Base-by-base conservation (phyloP, 2,888 invertebrate species). In the Pandemis corylana region DNA sequence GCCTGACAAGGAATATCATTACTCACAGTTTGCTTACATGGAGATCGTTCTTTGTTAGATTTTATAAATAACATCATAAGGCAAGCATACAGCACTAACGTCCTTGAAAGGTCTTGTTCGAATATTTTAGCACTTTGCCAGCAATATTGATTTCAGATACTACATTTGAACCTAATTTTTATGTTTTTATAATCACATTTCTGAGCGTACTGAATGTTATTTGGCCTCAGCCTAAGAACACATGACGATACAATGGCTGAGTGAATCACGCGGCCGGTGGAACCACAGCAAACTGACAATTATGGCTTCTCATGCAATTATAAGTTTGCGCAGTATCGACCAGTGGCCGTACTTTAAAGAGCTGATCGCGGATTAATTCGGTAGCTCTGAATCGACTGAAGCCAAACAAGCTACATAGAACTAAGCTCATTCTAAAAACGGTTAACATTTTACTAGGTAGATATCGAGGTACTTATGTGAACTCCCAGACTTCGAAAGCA, bases 291-390 rank as follows among this genome's bases (percentile, higher is more conserved):
- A 83, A 77, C 83, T 84, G 83, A 82, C 87, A 86, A 88, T 87
- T 92, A 91, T 87, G 91, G 90, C 90, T 90, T 90, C 84, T 84
- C 88, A 87, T 86, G 89, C 87, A 85, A 86, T 88, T 89, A 87
- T 79, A 83, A 81, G 80, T 83, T 85, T 80, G 82, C 85, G 81
- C 82, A 80, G 78, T 75, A 90, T 90, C 85, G 88, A 90, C 87
- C 84, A 81, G 79, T 76, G 71, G 76, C 78, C 74, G 63, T 74
- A 44, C 64, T 65, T 65, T 66, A 62, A 68, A 20, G 13, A n/a
- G 13, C 66, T 41, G 66, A 72, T 61, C 66, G 66, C 13, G 44
- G 49, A 69, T 74, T 74, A 74, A 74, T 74, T 65, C 51, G 51
- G 65, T 65, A 61, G 28, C 56, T 53, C 42, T 44, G 12, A 28